Base-by-base conservation (phyloP, 2,888 invertebrate species). In the Napeogenes inachia region DNA sequence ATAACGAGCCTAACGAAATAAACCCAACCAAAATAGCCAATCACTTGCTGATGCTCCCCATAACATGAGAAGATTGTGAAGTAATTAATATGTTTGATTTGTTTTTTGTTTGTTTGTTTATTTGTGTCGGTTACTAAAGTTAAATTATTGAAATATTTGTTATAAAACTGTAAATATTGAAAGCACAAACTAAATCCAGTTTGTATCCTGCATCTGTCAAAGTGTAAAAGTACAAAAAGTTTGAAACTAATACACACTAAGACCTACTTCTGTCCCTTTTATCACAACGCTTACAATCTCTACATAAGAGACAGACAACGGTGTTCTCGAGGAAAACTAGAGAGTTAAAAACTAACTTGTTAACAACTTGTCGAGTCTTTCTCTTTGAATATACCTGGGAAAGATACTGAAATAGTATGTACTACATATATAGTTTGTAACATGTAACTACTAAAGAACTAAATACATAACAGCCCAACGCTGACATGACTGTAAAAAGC, bases 261-360 rank as follows among this genome's bases (percentile, higher is more conserved):
- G 45, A 13, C 50, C 56, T 56, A 57, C 42, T 54, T 54, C 54
- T 47, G 46, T 60, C 59, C 13, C 30, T 33, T 54, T 54, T 60
- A 56, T 57, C 57, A 57, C 53, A 47, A 45, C 38, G 60, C 57
- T 38, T 47, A 47, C 60, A 47, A 54, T 57, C 45, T 59, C 55
- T 47, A 50, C 59, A 56, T 38, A 50, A 56, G 59, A 47, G 30
- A 21, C 57, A 57, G 42, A 53, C 56, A 54, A 57, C 56, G 53
- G 57, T 54, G 57, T 56, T 60, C 63, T 59, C 56, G 35, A 45
- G 60, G 60, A 56, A 54, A 63, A 63, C 63, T 63, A 60, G 57
- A 56, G 57, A 63, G 63, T 63, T 63, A 63, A 63, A 63, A 63
- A 63, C 60, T 63, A 63, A 63, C 63, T 63, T 60, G 57, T 60